A percentile compares a stretch with the other conserved stretches of the same genome.
Conservation (phyloP, 2,888 invertebrate genomes). For the Cryptocheilus praepositus region DNA sequence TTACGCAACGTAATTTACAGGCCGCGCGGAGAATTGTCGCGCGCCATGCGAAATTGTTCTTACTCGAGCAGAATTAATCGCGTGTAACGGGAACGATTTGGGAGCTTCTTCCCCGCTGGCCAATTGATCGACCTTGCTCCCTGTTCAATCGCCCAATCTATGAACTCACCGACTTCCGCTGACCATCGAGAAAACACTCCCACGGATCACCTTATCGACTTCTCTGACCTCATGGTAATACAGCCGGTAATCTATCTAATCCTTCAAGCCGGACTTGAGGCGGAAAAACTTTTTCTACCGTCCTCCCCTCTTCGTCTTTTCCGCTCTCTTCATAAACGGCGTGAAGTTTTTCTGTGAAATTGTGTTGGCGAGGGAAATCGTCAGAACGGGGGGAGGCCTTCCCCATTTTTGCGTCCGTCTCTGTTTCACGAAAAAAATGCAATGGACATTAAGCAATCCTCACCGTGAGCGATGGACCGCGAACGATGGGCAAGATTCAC, state of each 20-base stretch:
- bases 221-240: slow-evolving; percentile 44
- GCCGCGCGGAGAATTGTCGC: background rate
- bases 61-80: too few relatives aligned
- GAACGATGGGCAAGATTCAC: slow-evolving; percentile 52
- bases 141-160: background rate
- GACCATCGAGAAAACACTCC: slow-evolving; percentile 34
- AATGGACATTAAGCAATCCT: slow-evolving; percentile 52
- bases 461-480: slow-evolving; percentile 40
- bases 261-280: slow-evolving; percentile 65
- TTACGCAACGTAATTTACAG: background rate
- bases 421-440: slow-evolving; percentile 39
- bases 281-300: slow-evolving; percentile 60
- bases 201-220: slow-evolving; percentile 47
- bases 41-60: background rate
- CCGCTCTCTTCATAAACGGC: slow-evolving; percentile 57
- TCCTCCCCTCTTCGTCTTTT: slow-evolving; percentile 31
- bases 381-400: slow-evolving; percentile 34
- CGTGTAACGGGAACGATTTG: too few relatives aligned
- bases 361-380: slow-evolving; percentile 32
- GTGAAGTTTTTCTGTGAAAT: slow-evolving; percentile 56
- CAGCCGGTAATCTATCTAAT: slow-evolving; percentile 71
- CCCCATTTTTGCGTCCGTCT: slow-evolving; percentile 17
- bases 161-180: background rate
- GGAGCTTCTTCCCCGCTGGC: background rate
- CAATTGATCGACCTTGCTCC: slow-evolving; percentile 4